A percentile compares a stretch with the other conserved stretches of the same genome.
These are phyloP conservation scores for Ancistrus triradiatus DNA, from an alignment of 2,113 vertebrate species.

Conservation along the genomic window DNA sequence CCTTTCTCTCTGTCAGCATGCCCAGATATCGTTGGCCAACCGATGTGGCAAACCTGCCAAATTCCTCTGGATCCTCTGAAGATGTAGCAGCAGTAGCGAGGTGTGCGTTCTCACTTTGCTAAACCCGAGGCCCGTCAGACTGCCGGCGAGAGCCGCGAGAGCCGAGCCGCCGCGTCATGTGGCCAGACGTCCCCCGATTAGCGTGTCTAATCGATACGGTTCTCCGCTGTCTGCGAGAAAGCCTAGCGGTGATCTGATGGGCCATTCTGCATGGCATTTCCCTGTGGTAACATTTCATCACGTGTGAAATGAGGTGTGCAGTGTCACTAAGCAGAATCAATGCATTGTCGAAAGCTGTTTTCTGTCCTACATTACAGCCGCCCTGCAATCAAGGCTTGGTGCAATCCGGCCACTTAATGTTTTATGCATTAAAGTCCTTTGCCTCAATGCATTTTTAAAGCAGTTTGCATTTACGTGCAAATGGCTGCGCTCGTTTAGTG, in stretches of 20 bases:
- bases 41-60: slow-evolving; percentile 28
- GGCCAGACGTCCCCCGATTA: slow-evolving; percentile 21
- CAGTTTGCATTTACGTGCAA: slow-evolving; percentile 14
- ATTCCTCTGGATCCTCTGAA: slow-evolving; percentile 19
- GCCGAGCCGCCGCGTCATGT: slow-evolving; percentile 16
- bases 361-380: background rate
- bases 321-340: background rate
- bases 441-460: slow-evolving; percentile 11
- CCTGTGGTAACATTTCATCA: background rate
- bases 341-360: slow-evolving; percentile 1
- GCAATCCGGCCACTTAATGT: background rate
- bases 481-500: background rate
- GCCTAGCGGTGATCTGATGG: background rate
- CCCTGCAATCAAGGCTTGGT: background rate
- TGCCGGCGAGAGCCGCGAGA: slow-evolving; percentile 20
- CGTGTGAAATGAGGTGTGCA: slow-evolving; percentile 1
- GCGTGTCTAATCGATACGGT: slow-evolving; percentile 30
- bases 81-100: slow-evolving; percentile 6
- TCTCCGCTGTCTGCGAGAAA: background rate
- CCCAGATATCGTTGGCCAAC: slow-evolving; percentile 33
- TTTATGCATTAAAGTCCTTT: background rate
- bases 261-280: background rate
- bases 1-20: slow-evolving; percentile 39
- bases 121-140: slow-evolving; percentile 9
- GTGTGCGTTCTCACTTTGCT: slow-evolving; percentile 13